Base-by-base conservation (phyloP, 1,140 invertebrate genomes). In the Augochlora pura region DNA sequence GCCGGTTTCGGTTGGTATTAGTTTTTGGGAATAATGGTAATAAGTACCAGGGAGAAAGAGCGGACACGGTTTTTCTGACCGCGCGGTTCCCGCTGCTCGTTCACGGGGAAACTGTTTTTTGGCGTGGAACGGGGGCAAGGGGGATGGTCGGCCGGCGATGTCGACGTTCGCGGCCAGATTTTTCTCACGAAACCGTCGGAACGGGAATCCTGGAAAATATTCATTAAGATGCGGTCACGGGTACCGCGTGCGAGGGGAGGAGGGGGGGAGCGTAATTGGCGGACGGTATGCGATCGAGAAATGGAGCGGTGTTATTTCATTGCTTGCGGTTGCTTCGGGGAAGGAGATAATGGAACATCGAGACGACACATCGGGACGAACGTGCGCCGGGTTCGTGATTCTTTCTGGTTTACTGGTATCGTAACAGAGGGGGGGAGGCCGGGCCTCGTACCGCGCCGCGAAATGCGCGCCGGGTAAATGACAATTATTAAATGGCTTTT, bases 401-500 rank as follows among this genome's bases (percentile, higher is more conserved):
- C 54, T 54, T 54, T 60, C 46, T 65, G 25, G 25, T 38, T 68
- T 68, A 52, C 52, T 23, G 25, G 39, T 21, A 32, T 59, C 54
- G 65, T 23, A 10, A 6, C n/a, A n/a, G 16, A 67, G 4, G n/a
- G 54, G 54, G 54, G 23, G 59, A 68, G 46, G 46, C 68, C 67
- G 57, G 52, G 38, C n/a, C 7, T 8, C 23, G 8, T n/a, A 59
- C 68, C 23, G 32, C 32, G 57, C n/a, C 42, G 65, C 49, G 59
- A 60, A 77, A 69, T 5, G 54, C 39, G 16, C n/a, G 57, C 18
- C 18, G 25, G 39, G 4, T 69, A 77, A 77, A 77, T 70, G 75
- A 77, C 75, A 69, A 77, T 77, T 77, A 77, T 77, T 70, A 77
- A 77, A 77, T 77, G 75, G 57, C 75, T 77, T 46, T 77, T 77